These are phyloP conservation scores for Porites lutea DNA, from an alignment of 64 coral and sea anemone species.

Conservation along the genomic window DNA sequence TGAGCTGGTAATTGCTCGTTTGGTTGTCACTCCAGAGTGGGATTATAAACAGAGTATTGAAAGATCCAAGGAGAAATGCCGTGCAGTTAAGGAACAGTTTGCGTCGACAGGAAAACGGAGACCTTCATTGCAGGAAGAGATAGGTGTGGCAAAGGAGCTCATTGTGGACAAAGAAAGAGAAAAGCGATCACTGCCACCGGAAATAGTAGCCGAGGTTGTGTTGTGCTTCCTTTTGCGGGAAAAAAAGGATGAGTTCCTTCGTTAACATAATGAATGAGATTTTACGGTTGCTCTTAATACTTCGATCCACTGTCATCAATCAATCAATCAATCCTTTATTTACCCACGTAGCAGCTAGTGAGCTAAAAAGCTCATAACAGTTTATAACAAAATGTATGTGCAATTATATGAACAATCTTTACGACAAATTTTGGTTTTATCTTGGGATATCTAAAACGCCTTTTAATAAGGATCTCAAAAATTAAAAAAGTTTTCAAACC, in stretches of 20 bases:
- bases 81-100: background rate
- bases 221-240: background rate
- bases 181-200: background rate
- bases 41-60: background rate
- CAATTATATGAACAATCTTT: no score
- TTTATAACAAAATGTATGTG: no score
- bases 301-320: no score
- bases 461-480: no score
- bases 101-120: background rate
- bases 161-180: background rate
- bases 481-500: no score
- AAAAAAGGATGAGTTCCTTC: background rate
- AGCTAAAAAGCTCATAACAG: no score
- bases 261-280: no score
- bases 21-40: background rate
- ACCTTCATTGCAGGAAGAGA: background rate
- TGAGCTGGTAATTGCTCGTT: background rate
- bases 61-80: constrained; percentile 5
- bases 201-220: background rate
- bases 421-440: no score
- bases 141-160: background rate
- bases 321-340: no score
- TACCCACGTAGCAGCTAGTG: no score
- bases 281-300: no score
- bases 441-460: no score